These are phyloP conservation scores for Lerista edwardsae DNA, from an alignment of 2,797 vertebrate genomes.

Conservation along the genomic window DNA sequence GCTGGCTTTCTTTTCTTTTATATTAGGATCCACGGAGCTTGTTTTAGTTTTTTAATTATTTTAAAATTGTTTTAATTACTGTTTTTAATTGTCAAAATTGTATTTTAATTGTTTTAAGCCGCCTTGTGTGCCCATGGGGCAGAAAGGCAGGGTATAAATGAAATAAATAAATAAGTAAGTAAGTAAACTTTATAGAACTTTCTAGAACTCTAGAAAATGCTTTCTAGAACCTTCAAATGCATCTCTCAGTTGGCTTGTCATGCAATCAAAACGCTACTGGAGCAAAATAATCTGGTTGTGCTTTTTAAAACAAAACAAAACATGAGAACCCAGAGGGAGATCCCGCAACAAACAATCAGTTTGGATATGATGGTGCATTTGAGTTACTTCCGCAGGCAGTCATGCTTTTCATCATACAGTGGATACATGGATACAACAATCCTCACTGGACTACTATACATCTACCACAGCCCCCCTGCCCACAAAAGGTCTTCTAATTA, in stretches of 20 bases:
- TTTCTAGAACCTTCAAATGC: neutral
- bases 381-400: constrained; percentile 59
- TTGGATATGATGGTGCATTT: neutral
- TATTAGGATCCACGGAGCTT: too few relatives aligned
- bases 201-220: too few relatives aligned
- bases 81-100: too few relatives aligned
- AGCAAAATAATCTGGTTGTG: constrained; percentile 49
- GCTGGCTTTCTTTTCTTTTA: too few relatives aligned
- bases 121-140: too few relatives aligned
- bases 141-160: too few relatives aligned
- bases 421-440: constrained; percentile 51
- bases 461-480: constrained; percentile 22
- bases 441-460: constrained; percentile 31
- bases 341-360: constrained; percentile 25
- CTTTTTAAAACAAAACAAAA: constrained; percentile 40
- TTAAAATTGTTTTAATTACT: too few relatives aligned
- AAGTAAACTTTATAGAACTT: too few relatives aligned
- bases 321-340: constrained; percentile 46
- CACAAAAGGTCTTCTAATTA: constrained; percentile 29
- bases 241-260: constrained; percentile 50
- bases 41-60: too few relatives aligned
- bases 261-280: constrained; percentile 60
- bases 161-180: too few relatives aligned
- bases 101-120: too few relatives aligned
- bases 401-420: constrained; percentile 68